A percentile compares a stretch with the other conserved stretches of the same genome.
These are phyloP conservation scores for Pentalonia nigronervosa DNA, from an alignment of 1,140 invertebrate species.

Conservation along the genomic window DNA sequence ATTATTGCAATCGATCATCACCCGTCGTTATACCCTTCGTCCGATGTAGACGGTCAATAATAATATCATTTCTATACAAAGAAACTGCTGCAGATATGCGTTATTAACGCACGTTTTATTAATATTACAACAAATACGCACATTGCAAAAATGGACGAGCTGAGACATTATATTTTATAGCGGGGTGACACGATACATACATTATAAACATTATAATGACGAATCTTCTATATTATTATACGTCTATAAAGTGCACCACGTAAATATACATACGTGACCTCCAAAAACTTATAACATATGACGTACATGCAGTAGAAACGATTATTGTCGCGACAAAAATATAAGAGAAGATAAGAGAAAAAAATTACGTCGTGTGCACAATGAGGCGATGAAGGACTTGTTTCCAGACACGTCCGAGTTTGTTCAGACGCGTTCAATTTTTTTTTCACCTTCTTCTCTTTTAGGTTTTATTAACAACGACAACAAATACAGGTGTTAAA, in stretches of 20 bases:
- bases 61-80: neutral
- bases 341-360: neutral
- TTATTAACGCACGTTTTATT: neutral
- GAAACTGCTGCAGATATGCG: neutral
- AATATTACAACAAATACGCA: no score
- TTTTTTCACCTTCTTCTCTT: neutral
- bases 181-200: neutral
- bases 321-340: neutral
- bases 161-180: neutral
- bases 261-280: neutral
- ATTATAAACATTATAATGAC: neutral
- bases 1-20: neutral
- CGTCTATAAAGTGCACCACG: neutral
- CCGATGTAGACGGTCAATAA: neutral
- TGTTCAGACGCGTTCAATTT: neutral
- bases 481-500: conserved; percentile 23
- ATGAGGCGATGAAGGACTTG: neutral
- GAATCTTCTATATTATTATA: neutral
- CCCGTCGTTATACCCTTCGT: neutral
- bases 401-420: neutral
- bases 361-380: neutral
- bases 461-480: neutral
- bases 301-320: neutral
- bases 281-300: neutral
- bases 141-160: neutral